Evolutionary conservation across 2,113 vertebrate species (phyloP).

Genomic region (Odobenus rosmarus): DNA sequence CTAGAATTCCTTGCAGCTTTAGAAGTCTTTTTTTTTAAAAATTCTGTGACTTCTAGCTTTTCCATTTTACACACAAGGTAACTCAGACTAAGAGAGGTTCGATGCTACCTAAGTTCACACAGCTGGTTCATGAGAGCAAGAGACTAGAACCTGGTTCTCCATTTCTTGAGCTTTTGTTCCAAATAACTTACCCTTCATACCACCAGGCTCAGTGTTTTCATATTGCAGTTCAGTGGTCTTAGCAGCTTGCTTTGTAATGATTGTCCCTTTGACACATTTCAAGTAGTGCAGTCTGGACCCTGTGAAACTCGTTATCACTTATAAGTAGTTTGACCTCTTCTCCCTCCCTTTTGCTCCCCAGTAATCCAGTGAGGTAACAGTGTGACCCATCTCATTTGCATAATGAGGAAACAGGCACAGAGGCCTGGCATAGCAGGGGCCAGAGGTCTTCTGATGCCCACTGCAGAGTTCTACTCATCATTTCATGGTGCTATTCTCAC

Average conservation of each 20-base stretch:
- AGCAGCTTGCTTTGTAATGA: not conserved
- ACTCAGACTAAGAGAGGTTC: not conserved
- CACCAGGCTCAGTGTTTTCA: not conserved
- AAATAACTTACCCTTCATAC: not conserved
- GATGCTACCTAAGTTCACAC: not conserved
- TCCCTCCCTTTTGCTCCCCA: not conserved
- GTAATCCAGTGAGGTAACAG: not conserved
- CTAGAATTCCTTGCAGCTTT: slow-evolving; percentile 7
- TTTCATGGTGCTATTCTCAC: not conserved
- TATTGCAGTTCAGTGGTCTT: not conserved
- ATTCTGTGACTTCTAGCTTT: not conserved
- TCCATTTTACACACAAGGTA: slow-evolving; percentile 21
- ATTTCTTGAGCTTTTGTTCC: not conserved
- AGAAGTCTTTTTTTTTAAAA: not conserved
- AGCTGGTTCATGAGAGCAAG: not conserved
- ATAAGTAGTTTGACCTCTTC: not conserved
- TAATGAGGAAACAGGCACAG: not conserved
- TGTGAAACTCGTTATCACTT: not conserved
- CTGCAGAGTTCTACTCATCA: not conserved
- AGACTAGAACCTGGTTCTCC: not conserved
- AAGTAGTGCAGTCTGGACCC: not conserved
- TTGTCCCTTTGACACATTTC: not conserved
- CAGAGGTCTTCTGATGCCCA: not conserved
- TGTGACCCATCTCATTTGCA: not conserved
- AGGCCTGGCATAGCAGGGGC: not conserved